Evolutionary conservation across 2,113 vertebrate genomes (phyloP), one percentile per base, ranked within the genome.

Genomic region (Ploceus nigricollis): DNA sequence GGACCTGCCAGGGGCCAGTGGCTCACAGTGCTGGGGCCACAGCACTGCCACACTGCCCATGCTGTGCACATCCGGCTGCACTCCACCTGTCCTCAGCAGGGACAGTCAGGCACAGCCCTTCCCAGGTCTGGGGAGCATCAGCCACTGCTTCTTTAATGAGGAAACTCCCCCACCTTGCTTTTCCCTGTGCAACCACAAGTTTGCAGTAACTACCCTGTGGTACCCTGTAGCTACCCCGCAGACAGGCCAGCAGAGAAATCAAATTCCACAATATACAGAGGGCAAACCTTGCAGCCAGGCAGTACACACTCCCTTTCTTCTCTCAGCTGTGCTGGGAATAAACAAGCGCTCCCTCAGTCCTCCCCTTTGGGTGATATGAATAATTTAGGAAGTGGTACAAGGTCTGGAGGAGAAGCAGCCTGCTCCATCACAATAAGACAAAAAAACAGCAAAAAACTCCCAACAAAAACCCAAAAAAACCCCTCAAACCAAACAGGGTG

Each of bases 31-130:
- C 61, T 18, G 37, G 31, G 30, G 40, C 27, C 28, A 12, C 54
- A 5, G 39, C 5, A 0, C 16, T 60, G 65, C 47, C 58, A 12
- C 4, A 0, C 47, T n/a, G 50, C 45, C 87, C 37, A 3, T 0
- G 2, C 35, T 12, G 37, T 47, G 64, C 58, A 11, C 5, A 3
- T 2, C n/a, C 77, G 80, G 31, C n/a, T n/a, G n/a, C 19, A 6
- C 7, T 13, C 27, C 18, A 3, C 19, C 56, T 47, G 42, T 5
- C 23, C 65, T 6, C 2, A 4, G 75, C 37, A 48, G 20, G 37
- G 31, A 51, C 33, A 24, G 28, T 1, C 66, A 31, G 39, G n/a
- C 35, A 20, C 24, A 35, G 42, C 51, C 54, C 39, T 33, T 18
- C 39, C 33, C 10, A 25, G 22, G 4, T 20, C 2, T 3, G 23